Evolutionary conservation across 1,140 invertebrate genomes (phyloP).

Genomic region (Lysiphlebus fabarum): DNA sequence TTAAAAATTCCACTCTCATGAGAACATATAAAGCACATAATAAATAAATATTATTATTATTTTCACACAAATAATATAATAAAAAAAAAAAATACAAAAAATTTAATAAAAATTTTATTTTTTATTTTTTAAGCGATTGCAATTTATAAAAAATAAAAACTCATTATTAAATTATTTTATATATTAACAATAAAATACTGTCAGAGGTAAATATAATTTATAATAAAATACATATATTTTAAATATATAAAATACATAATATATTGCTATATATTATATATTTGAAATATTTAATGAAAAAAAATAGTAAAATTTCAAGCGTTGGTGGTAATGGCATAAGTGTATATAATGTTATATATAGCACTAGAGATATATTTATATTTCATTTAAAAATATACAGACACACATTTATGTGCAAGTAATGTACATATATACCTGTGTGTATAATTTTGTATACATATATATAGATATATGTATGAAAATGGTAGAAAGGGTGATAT

Average conservation of each 20-base stretch:
- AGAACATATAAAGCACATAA: slow-evolving; percentile 3
- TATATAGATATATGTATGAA: slow-evolving; percentile 29
- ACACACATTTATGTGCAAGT: slow-evolving; percentile 17
- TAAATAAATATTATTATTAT: no score
- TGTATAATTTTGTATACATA: no score
- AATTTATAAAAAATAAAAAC: neutral
- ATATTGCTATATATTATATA: no score
- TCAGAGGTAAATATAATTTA: no score
- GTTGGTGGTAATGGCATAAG: slow-evolving; percentile 41
- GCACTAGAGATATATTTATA: slow-evolving; percentile 35
- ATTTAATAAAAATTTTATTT: neutral
- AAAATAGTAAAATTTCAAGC: slow-evolving; percentile 38
- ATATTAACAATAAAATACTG: no score
- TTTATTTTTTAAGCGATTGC: neutral
- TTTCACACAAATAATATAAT: neutral
- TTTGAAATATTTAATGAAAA: neutral
- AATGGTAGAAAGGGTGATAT: slow-evolving; percentile 9
- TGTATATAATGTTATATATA: slow-evolving; percentile 39
- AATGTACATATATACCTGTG: slow-evolving; percentile 24
- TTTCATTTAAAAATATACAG: slow-evolving; percentile 41
- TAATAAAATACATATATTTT: no score
- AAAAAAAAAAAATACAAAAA: neutral
- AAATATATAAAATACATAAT: no score
- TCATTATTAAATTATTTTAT: neutral
- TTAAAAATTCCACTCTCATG: slow-evolving; percentile 39